Evolutionary conservation across 2,113 vertebrate genomes (phyloP).

Genomic region (Aptenodytes patagonicus): DNA sequence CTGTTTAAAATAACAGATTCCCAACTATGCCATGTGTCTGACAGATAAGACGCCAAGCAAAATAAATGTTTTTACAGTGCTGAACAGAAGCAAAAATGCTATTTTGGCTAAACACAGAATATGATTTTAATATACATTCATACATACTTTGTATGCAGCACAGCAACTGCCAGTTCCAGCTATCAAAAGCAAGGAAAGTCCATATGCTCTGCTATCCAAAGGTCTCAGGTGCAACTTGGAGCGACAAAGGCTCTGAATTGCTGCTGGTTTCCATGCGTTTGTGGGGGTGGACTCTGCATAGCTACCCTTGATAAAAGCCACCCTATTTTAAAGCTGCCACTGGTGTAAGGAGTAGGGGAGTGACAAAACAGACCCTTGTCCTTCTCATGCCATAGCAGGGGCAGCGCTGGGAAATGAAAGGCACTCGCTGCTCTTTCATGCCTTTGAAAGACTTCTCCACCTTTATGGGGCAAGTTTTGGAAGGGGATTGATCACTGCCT

Average conservation of each 20-base stretch:
- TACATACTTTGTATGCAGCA: neutral
- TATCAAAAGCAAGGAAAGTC: neutral
- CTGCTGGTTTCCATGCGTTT: neutral
- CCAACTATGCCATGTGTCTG: constrained; percentile 38
- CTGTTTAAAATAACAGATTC: constrained; percentile 65
- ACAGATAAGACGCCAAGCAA: constrained; percentile 6
- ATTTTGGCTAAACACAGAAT: neutral
- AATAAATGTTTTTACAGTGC: neutral
- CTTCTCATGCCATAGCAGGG: neutral
- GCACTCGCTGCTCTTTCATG: neutral
- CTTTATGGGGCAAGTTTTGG: neutral
- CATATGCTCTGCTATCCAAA: neutral
- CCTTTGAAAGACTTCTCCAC: neutral
- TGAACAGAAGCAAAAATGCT: neutral
- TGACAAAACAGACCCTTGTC: neutral
- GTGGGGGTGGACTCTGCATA: neutral
- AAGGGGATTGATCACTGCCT: neutral
- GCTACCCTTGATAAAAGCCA: neutral
- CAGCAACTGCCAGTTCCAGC: neutral
- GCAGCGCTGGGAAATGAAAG: neutral
- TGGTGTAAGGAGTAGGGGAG: neutral
- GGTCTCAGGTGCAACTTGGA: neutral
- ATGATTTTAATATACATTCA: constrained; percentile 15
- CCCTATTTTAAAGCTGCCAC: neutral
- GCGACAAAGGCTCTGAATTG: neutral